These are phyloP conservation scores for Eulithis prunata DNA, from an alignment of 2,888 invertebrate genomes.

Conservation along the genomic window DNA sequence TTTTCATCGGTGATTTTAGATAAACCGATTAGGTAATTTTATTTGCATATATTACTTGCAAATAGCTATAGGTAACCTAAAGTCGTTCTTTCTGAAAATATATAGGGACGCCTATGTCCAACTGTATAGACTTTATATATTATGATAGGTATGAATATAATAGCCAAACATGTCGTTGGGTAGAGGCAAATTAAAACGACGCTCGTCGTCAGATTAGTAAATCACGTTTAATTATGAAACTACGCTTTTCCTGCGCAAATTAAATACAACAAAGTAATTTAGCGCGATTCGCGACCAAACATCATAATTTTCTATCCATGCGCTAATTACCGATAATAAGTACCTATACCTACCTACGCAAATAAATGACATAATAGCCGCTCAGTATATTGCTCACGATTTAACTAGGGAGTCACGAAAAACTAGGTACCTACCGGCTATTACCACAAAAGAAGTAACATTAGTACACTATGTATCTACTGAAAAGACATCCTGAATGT, in stretches of 20 bases:
- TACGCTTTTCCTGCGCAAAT: slow-evolving; percentile 1
- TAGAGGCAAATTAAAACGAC: not conserved
- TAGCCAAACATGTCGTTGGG: no score
- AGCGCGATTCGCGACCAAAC: slow-evolving; percentile 15
- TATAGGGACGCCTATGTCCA: no score
- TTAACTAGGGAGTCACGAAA: slow-evolving; percentile 51
- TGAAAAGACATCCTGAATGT: no score
- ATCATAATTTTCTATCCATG: slow-evolving; percentile 48
- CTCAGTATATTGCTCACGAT: slow-evolving; percentile 36
- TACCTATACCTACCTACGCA: slow-evolving; percentile 35
- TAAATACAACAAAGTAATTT: slow-evolving; percentile 19
- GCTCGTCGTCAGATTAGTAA: slow-evolving; percentile 3
- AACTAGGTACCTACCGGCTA: slow-evolving; percentile 28
- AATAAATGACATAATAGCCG: slow-evolving; percentile 37
- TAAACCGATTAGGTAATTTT: no score
- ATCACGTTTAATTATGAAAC: slow-evolving; percentile 13
- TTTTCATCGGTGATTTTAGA: no score
- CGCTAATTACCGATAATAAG: slow-evolving; percentile 54
- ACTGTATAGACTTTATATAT: no score
- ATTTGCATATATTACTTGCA: no score
- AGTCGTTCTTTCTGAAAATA: no score
- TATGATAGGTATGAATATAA: no score
- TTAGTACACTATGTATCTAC: not conserved
- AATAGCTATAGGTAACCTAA: no score
- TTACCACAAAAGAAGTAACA: not conserved